Evolutionary conservation across 2,797 vertebrate species (phyloP).

Genomic region (Lacerta agilis): DNA sequence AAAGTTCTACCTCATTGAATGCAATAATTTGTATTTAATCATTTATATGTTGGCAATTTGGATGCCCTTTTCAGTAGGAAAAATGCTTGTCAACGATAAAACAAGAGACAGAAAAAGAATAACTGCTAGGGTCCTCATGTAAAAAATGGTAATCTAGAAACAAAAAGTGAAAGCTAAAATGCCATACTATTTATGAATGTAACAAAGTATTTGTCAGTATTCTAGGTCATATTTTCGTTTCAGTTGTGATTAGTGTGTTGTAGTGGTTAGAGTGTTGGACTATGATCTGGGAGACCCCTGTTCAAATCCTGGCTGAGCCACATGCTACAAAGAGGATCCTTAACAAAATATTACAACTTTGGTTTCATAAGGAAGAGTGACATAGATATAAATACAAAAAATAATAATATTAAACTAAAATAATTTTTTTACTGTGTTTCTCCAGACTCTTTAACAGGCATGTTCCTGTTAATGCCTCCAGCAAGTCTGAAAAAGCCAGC

Average conservation of each 20-base stretch:
- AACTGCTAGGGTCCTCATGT: constrained; percentile 4
- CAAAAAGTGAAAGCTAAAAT: background rate
- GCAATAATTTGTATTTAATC: constrained; percentile 52
- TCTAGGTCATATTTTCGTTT: background rate
- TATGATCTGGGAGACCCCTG: no score
- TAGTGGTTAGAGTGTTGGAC: no score
- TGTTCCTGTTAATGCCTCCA: background rate
- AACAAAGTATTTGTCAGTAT: background rate
- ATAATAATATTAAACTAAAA: no score
- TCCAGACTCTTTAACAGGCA: background rate
- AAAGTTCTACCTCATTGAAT: constrained; percentile 57
- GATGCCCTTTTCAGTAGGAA: constrained; percentile 23
- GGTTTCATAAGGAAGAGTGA: no score
- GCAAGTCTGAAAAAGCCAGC: no score
- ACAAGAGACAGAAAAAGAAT: constrained; percentile 1
- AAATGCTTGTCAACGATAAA: constrained; percentile 18
- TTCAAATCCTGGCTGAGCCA: background rate
- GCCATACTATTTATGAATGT: background rate
- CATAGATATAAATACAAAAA: no score
- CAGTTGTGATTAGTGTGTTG: no score
- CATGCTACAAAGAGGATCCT: background rate
- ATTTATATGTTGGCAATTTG: constrained; percentile 36
- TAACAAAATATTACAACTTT: background rate
- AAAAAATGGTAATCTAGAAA: background rate
- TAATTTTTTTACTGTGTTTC: no score